Percentiles rank a stretch among this genome's conserved stretches.
Evolutionary conservation across 2,113 vertebrate species (phyloP).

Genomic region (Diadophis punctatus): DNA sequence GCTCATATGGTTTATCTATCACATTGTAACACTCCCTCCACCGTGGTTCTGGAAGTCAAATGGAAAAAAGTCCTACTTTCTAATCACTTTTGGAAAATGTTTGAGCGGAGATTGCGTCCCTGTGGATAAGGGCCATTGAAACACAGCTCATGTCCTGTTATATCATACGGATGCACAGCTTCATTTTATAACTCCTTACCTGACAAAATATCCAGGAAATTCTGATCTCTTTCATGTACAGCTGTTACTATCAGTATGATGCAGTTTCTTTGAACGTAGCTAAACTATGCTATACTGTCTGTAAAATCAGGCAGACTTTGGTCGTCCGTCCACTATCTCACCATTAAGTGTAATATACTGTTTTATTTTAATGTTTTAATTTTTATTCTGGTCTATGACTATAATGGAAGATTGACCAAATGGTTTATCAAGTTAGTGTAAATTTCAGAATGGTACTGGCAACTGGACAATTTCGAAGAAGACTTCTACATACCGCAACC

Average conservation of each 20-base stretch:
- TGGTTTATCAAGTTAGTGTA: constrained; percentile 5
- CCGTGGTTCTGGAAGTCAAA: not conserved
- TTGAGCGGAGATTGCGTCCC: not conserved
- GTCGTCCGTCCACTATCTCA: not conserved
- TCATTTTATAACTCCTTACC: not conserved
- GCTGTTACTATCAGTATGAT: not conserved
- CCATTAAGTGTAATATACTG: not conserved
- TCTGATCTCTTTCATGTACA: not conserved
- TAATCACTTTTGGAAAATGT: no score
- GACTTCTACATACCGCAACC: not conserved
- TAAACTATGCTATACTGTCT: no score
- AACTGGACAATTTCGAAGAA: not conserved
- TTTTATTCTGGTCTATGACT: not conserved
- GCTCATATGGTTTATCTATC: not conserved
- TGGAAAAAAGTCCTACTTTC: not conserved
- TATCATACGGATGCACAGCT: not conserved
- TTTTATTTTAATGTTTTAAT: not conserved
- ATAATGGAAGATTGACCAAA: not conserved
- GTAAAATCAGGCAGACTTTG: not conserved
- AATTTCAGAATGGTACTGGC: constrained; percentile 14
- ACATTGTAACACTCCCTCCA: not conserved
- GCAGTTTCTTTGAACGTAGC: not conserved
- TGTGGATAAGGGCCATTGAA: not conserved
- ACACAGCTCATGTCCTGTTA: not conserved
- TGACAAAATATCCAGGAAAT: not conserved